Percentiles rank a stretch among this genome's conserved stretches.
Conservation (phyloP, 2,888 invertebrate genomes). For the Tinea trinotella region DNA sequence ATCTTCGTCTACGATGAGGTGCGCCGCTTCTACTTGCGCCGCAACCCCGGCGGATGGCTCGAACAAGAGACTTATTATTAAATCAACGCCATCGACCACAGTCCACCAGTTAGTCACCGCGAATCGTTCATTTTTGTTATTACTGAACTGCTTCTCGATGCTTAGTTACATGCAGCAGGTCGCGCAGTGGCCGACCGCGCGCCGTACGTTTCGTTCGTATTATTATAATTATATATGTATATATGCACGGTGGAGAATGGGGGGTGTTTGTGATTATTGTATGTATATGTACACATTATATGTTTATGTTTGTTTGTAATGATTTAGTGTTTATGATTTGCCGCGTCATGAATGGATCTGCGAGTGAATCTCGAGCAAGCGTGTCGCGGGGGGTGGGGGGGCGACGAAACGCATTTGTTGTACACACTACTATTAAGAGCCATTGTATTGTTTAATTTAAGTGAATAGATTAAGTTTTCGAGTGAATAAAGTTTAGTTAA, state of each 20-base stretch:
- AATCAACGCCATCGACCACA: constrained; percentile 37
- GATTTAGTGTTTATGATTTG: constrained; percentile 58
- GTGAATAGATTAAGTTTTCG: constrained; percentile 70
- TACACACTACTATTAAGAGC: constrained; percentile 69
- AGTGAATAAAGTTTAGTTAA: constrained; percentile 66
- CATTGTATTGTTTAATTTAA: constrained; percentile 70
- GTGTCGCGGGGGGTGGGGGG: constrained; percentile 39
- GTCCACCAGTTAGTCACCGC: neutral
- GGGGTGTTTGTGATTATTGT: constrained; percentile 53
- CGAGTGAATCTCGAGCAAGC: constrained; percentile 9
- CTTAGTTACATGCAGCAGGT: neutral
- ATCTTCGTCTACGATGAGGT: constrained; percentile 99
- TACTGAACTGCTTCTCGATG: constrained; percentile 23
- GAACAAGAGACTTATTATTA: constrained; percentile 99
- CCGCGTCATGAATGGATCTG: constrained; percentile 5
- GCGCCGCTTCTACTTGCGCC: constrained; percentile 96
- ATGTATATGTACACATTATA: constrained; percentile 35
- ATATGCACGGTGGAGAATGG: constrained; percentile 55
- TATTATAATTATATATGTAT: constrained; percentile 35
- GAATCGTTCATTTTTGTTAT: constrained; percentile 59
- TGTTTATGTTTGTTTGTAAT: constrained; percentile 48
- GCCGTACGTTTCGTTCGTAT: constrained; percentile 25
- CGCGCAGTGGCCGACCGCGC: constrained; percentile 20
- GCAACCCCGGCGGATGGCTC: constrained; percentile 98
- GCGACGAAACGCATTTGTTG: constrained; percentile 70